Conservation (phyloP, 2,113 vertebrate species). For the Trematocara unimaculatum region DNA sequence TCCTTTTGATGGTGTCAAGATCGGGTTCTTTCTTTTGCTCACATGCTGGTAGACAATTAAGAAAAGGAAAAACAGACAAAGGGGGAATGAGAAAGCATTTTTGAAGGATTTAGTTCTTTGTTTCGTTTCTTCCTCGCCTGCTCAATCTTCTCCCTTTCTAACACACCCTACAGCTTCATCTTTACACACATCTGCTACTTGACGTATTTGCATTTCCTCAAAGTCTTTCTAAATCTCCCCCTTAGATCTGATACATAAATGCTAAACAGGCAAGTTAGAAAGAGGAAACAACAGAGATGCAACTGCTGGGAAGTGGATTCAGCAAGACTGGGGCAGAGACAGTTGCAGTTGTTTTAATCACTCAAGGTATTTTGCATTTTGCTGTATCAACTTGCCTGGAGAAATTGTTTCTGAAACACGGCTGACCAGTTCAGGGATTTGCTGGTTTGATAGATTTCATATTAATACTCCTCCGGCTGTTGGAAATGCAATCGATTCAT, state of each 20-base stretch:
- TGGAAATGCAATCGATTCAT: constrained; percentile 37
- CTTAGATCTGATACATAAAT: neutral
- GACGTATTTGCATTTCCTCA: neutral
- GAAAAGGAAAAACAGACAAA: neutral
- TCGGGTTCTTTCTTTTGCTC: neutral
- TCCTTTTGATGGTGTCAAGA: constrained; percentile 44
- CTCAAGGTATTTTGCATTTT: constrained; percentile 17
- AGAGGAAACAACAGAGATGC: neutral
- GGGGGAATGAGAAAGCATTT: neutral
- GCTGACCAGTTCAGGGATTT: constrained; percentile 21
- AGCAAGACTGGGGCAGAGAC: neutral
- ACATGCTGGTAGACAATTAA: constrained; percentile 25
- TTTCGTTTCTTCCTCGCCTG: neutral
- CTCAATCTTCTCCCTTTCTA: neutral
- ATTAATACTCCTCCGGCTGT: constrained; percentile 21
- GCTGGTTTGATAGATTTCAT: constrained; percentile 37
- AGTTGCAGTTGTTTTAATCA: neutral
- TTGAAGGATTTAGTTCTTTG: neutral
- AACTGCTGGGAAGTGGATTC: neutral
- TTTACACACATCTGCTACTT: neutral
- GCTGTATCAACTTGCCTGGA: constrained; percentile 14
- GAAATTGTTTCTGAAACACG: neutral
- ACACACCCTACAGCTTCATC: neutral
- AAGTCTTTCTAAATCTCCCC: neutral
- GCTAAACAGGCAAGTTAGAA: neutral